Conservation (phyloP, 2,888 invertebrate genomes). For the Dusona sp. region DNA sequence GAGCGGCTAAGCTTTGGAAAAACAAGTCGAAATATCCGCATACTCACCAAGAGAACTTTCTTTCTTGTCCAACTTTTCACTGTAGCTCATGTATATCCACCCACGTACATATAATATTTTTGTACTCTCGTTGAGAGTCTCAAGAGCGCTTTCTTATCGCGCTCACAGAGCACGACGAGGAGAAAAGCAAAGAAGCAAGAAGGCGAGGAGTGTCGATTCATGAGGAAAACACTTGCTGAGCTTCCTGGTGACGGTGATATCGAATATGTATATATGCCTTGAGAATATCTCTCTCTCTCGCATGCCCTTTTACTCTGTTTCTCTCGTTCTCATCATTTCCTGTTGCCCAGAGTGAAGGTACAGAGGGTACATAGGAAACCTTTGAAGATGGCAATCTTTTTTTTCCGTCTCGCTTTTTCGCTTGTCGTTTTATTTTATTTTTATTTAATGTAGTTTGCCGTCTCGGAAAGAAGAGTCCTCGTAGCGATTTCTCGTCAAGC, state of each 20-base stretch:
- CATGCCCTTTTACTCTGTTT: constrained; percentile 29
- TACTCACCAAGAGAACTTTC: constrained; percentile 38
- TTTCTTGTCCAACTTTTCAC: constrained; percentile 19
- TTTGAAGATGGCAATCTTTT: constrained; percentile 69
- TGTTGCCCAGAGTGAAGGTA: constrained; percentile 35
- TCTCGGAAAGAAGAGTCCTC: constrained; percentile 60
- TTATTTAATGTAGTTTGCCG: constrained; percentile 66
- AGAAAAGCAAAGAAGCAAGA: constrained; percentile 51
- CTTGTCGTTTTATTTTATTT: constrained; percentile 60
- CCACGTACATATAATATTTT: constrained; percentile 16
- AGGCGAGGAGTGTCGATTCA: constrained; percentile 53
- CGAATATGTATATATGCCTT: constrained; percentile 26
- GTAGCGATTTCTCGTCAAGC: constrained; percentile 55
- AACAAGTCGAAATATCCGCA: constrained; percentile 65
- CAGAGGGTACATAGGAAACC: constrained; percentile 57
- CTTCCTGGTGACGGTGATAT: constrained; percentile 50
- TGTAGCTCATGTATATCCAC: constrained; percentile 16
- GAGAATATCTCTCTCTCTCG: constrained; percentile 30
- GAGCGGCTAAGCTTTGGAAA: constrained; percentile 56
- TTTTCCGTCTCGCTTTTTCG: constrained; percentile 46
- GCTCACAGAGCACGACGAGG: constrained; percentile 11
- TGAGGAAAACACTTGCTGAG: constrained; percentile 65
- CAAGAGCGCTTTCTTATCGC: constrained; percentile 63
- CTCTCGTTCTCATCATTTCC: constrained; percentile 35
- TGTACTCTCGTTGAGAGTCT: constrained; percentile 36